Conservation (phyloP, 2,113 vertebrate genomes). For the Benitochromis conjunctus region DNA sequence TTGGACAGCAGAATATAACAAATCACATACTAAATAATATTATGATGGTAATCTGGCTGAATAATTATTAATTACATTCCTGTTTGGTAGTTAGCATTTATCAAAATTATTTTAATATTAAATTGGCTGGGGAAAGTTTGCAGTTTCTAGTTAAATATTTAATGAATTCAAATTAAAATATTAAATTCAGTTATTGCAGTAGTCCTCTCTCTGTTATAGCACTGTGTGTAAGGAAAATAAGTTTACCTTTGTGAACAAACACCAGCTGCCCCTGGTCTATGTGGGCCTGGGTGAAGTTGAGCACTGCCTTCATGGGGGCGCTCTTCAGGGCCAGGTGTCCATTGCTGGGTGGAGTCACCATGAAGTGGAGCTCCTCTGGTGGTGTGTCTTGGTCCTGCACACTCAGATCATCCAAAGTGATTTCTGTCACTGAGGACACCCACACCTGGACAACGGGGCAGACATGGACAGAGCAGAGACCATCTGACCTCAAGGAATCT, state of each 20-base stretch:
- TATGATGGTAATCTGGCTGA: background rate
- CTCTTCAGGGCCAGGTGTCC: conserved; percentile 84
- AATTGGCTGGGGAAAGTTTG: background rate
- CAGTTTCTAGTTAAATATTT: background rate
- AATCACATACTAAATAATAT: background rate
- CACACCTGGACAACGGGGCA: conserved; percentile 75
- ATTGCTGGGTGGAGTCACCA: conserved; percentile 82
- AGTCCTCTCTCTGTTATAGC: background rate
- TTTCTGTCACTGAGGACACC: conserved; percentile 83
- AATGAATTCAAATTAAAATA: background rate
- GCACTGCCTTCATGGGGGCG: conserved; percentile 72
- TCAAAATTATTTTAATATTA: background rate
- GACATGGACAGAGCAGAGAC: background rate
- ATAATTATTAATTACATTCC: background rate
- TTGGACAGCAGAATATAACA: background rate
- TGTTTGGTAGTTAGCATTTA: background rate
- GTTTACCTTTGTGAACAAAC: conserved; percentile 82
- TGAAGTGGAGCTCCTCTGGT: conserved; percentile 76
- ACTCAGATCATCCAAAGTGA: conserved; percentile 75
- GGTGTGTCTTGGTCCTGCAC: conserved; percentile 79
- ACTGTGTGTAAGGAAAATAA: background rate
- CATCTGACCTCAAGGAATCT: background rate
- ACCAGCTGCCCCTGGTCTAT: conserved; percentile 80
- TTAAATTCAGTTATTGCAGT: background rate
- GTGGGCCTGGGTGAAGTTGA: conserved; percentile 86